Conservation (phyloP, 1,140 invertebrate genomes). For the Anthonomus grandis region DNA sequence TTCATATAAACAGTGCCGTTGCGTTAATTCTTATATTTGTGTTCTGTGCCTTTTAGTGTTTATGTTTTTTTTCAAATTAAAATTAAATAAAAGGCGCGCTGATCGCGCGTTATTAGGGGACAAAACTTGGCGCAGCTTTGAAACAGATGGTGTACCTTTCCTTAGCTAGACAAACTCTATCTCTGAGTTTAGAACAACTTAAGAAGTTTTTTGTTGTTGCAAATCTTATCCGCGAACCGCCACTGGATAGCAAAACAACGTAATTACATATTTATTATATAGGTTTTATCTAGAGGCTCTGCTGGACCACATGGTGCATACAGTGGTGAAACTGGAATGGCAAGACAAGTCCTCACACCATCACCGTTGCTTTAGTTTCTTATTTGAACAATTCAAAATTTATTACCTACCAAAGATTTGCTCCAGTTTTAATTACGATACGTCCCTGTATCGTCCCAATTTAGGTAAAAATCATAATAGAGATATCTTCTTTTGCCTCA, state of each 20-base stretch:
- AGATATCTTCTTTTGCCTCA: not conserved
- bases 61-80: no score
- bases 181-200: no score
- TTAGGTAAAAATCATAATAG: constrained; percentile 60
- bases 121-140: no score
- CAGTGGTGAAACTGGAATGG: constrained; percentile 88
- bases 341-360: constrained; percentile 75
- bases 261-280: not conserved
- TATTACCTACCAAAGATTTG: constrained; percentile 90
- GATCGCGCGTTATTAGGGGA: no score
- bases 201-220: not conserved
- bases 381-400: constrained; percentile 88
- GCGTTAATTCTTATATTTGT: no score
- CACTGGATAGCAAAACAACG: not conserved
- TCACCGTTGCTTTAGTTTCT: constrained; percentile 82
- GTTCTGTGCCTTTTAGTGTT: no score
- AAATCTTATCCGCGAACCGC: not conserved
- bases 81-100: no score
- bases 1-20: no score
- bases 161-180: no score
- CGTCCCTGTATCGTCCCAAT: constrained; percentile 83
- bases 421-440: constrained; percentile 79
- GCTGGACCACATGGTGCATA: constrained; percentile 86
- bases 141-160: no score
- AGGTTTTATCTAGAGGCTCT: constrained; percentile 81